Evolutionary conservation across 2,113 vertebrate genomes (phyloP).

Genomic region (Panthera leo): DNA sequence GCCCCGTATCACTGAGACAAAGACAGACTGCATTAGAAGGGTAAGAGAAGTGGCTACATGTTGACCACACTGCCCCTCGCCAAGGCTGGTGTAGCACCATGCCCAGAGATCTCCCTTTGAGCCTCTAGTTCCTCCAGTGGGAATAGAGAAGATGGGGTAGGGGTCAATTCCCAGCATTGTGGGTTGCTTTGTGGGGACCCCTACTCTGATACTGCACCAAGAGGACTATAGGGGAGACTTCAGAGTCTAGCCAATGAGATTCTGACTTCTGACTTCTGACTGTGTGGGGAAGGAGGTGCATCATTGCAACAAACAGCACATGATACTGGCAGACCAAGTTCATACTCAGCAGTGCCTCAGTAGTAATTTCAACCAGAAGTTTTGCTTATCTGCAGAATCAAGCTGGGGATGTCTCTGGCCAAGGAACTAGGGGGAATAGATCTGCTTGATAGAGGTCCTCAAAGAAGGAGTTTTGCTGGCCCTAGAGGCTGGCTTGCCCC

Average conservation of each 20-base stretch:
- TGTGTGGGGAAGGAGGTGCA: background rate
- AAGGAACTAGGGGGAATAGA: background rate
- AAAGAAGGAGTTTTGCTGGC: background rate
- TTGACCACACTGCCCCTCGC: background rate
- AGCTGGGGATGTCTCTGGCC: background rate
- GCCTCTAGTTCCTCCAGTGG: background rate
- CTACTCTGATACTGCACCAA: background rate
- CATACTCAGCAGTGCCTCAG: background rate
- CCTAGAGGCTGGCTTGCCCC: background rate
- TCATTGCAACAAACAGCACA: background rate
- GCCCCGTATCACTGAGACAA: background rate
- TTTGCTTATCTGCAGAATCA: background rate
- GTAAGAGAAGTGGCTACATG: background rate
- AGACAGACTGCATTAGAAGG: background rate
- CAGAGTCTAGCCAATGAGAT: background rate
- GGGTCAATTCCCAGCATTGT: background rate
- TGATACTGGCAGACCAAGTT: background rate
- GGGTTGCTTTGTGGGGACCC: background rate
- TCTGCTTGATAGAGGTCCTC: background rate
- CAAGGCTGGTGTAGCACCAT: background rate
- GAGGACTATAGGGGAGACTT: background rate
- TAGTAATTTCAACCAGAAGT: background rate
- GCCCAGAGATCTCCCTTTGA: background rate
- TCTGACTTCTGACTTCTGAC: background rate
- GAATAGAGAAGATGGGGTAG: background rate